Evolutionary conservation across 1,140 invertebrate genomes (phyloP).

Genomic region (Phymorhynchus buccinoides): DNA sequence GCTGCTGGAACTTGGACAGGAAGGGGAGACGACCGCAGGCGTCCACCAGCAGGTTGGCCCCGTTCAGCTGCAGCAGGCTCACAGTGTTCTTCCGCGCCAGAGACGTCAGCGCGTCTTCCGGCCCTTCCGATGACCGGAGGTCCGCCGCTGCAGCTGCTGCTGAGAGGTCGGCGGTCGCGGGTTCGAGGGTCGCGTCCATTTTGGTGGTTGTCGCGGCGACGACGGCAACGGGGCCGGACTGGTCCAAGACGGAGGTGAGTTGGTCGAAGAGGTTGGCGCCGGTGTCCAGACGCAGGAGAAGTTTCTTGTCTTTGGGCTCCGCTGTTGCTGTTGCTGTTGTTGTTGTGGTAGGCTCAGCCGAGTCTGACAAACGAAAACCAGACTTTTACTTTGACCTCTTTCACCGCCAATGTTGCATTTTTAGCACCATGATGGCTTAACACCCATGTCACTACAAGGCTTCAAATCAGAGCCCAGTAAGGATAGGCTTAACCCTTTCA

Average conservation of each 20-base stretch:
- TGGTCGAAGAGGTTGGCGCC: constrained; percentile 74
- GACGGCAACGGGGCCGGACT: constrained; percentile 51
- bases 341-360: constrained; percentile 38
- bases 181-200: constrained; percentile 51
- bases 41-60: constrained; percentile 85
- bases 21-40: constrained; percentile 83
- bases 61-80: constrained; percentile 81
- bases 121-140: not conserved
- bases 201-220: no score
- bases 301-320: constrained; percentile 65
- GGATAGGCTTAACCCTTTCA: no score
- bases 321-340: no score
- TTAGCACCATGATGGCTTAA: no score
- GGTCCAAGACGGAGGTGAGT: constrained; percentile 74
- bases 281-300: constrained; percentile 70
- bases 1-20: constrained; percentile 82
- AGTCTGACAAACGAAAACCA: no score
- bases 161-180: constrained; percentile 64
- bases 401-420: no score
- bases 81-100: constrained; percentile 78
- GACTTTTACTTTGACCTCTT: no score
- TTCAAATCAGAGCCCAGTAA: no score
- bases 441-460: no score
- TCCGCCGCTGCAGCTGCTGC: constrained; percentile 13
- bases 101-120: constrained; percentile 69